Evolutionary conservation across 2,113 vertebrate species (phyloP).

Genomic region (Montifringilla adamsi): DNA sequence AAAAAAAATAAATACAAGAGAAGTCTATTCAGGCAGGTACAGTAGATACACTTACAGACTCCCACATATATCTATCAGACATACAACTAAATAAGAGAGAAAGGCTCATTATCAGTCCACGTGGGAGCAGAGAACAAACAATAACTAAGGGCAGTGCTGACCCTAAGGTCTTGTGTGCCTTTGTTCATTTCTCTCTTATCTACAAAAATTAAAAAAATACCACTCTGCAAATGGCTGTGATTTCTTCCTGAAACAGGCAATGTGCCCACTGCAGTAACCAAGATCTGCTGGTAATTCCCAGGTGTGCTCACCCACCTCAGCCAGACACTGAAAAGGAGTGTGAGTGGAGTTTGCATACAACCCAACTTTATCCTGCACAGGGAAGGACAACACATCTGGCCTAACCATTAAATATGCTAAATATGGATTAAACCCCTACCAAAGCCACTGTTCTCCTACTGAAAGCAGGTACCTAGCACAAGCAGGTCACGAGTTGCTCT

Average conservation of each 20-base stretch:
- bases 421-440: neutral
- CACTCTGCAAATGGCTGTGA: neutral
- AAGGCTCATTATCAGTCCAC: neutral
- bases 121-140: neutral
- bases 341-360: neutral
- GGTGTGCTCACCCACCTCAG: neutral
- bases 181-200: neutral
- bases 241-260: neutral
- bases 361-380: neutral
- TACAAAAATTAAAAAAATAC: neutral
- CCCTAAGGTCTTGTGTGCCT: neutral
- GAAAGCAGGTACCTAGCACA: neutral
- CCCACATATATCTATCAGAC: neutral
- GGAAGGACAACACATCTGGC: neutral
- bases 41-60: neutral
- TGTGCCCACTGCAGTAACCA: neutral
- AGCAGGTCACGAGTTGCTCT: neutral
- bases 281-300: neutral
- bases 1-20: neutral
- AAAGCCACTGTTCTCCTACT: neutral
- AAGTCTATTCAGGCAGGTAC: neutral
- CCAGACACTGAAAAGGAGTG: neutral
- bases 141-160: neutral
- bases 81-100: neutral
- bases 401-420: neutral